These are phyloP conservation scores for Chrysoperla carnea DNA, from an alignment of 1,140 invertebrate species.

Conservation along the genomic window DNA sequence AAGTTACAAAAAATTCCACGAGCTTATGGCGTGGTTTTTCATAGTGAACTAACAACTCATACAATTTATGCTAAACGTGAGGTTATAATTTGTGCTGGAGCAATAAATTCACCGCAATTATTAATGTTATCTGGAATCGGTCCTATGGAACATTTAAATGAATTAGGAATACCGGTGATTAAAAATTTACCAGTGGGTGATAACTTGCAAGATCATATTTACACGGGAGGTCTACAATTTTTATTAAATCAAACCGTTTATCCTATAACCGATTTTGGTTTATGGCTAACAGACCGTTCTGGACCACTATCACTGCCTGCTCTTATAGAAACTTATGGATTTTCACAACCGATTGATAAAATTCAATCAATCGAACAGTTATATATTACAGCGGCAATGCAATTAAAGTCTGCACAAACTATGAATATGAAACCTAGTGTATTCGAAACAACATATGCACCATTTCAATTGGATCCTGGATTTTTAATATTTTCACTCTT, in stretches of 20 bases:
- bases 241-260: background rate
- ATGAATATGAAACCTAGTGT: no score
- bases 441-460: background rate
- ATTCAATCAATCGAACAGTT: slow-evolving; percentile 1
- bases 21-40: slow-evolving; percentile 37
- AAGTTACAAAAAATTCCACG: slow-evolving; percentile 11
- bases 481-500: slow-evolving; percentile 10
- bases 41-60: slow-evolving; percentile 24
- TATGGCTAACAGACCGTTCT: background rate
- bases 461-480: no score
- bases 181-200: slow-evolving; percentile 40
- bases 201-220: slow-evolving; percentile 43
- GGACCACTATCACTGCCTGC: background rate
- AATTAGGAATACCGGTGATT: slow-evolving; percentile 36
- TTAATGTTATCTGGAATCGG: slow-evolving; percentile 61
- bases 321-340: background rate
- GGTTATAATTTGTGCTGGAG: slow-evolving; percentile 46
- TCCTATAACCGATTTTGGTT: background rate
- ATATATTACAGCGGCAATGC: background rate
- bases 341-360: background rate
- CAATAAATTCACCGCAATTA: slow-evolving; percentile 48
- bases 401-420: background rate
- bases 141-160: slow-evolving; percentile 40
- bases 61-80: slow-evolving; percentile 36
- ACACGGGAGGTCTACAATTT: background rate